Conservation (phyloP, 2,797 vertebrate genomes). For the Tapirus indicus region DNA sequence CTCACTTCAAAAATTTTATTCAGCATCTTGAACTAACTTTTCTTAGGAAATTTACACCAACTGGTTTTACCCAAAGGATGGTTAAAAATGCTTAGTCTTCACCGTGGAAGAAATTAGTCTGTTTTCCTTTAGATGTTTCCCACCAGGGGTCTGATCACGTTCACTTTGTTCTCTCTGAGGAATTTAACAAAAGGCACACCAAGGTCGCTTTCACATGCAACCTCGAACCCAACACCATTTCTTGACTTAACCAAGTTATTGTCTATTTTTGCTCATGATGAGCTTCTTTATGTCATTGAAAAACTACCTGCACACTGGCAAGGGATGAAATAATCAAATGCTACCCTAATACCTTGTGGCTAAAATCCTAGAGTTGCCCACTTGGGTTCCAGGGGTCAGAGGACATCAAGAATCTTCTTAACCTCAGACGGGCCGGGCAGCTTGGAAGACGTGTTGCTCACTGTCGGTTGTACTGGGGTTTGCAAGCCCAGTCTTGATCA, state of each 20-base stretch:
- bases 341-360: accelerated
- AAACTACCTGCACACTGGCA: accelerated
- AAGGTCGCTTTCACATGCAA: accelerated
- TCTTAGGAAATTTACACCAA: neutral
- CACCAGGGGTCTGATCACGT: accelerated
- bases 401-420: neutral
- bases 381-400: accelerated
- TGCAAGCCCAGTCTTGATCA: constrained; percentile 32
- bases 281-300: neutral
- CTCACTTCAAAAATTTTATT: neutral
- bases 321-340: accelerated
- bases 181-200: neutral
- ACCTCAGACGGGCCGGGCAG: constrained; percentile 72
- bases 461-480: constrained; percentile 58
- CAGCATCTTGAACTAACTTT: neutral
- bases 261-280: neutral
- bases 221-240: accelerated
- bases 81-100: neutral
- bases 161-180: neutral
- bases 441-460: constrained; percentile 38
- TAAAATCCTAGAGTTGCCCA: accelerated
- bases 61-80: neutral
- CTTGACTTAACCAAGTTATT: no score
- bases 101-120: accelerated
- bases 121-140: neutral